Evolutionary conservation across 2,888 invertebrate genomes (phyloP).

Genomic region (Aquatica leii): DNA sequence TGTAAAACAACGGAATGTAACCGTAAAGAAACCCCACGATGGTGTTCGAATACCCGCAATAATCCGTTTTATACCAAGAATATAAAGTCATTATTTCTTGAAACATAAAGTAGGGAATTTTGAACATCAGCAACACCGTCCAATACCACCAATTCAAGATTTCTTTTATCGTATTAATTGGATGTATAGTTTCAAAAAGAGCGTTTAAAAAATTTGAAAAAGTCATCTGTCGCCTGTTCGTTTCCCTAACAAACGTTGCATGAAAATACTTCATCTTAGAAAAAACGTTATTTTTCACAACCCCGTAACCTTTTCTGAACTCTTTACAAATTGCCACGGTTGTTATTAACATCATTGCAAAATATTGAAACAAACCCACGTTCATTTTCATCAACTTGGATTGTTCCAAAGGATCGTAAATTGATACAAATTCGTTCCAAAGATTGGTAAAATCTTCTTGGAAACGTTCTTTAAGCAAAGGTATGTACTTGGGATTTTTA

Average conservation of each 20-base stretch:
- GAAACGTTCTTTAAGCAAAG: conserved; percentile 72
- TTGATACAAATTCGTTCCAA: conserved; percentile 83
- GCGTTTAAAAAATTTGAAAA: conserved; percentile 54
- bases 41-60: conserved; percentile 57
- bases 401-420: conserved; percentile 80
- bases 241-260: conserved; percentile 53
- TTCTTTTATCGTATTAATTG: conserved; percentile 56
- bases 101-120: conserved; percentile 57
- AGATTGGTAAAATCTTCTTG: conserved; percentile 74
- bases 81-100: conserved; percentile 60
- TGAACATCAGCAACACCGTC: conserved; percentile 44
- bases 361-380: conserved; percentile 68
- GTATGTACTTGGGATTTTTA: conserved; percentile 69
- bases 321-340: conserved; percentile 71
- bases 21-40: conserved; percentile 54
- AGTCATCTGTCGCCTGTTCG: conserved; percentile 51
- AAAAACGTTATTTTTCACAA: conserved; percentile 59
- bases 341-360: conserved; percentile 71
- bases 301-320: conserved; percentile 65
- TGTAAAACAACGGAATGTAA: conserved; percentile 61
- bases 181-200: conserved; percentile 59
- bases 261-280: conserved; percentile 62
- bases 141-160: conserved; percentile 55
- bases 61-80: conserved; percentile 52
- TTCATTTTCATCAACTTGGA: conserved; percentile 70